Conservation (phyloP, 2,888 invertebrate genomes). For the Melinaea marsaeus region DNA sequence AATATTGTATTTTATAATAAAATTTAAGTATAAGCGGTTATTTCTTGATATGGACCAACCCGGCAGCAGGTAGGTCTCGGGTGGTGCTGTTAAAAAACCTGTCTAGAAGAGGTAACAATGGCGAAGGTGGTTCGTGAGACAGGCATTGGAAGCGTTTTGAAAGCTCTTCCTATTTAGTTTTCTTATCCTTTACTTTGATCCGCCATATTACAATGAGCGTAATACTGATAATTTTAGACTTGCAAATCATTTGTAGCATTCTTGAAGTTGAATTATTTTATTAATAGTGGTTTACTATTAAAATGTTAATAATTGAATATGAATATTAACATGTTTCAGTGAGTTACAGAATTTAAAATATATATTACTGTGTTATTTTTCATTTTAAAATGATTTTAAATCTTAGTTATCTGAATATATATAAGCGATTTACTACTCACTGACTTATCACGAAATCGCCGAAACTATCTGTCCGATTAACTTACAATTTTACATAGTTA, state of each 20-base stretch:
- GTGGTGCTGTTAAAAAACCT: slow-evolving; percentile 48
- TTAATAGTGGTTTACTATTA: no score
- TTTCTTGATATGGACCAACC: slow-evolving; percentile 33
- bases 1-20: neutral
- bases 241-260: neutral
- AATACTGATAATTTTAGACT: slow-evolving; percentile 10
- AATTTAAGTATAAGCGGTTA: slow-evolving; percentile 16
- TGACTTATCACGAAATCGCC: no score
- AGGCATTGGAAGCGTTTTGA: slow-evolving; percentile 39
- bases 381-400: no score
- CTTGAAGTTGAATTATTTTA: neutral
- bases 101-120: slow-evolving; percentile 60
- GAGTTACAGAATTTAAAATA: no score
- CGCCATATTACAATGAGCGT: neutral
- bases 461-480: no score
- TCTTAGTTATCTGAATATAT: no score
- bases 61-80: slow-evolving; percentile 38
- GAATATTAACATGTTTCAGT: no score
- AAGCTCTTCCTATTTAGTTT: slow-evolving; percentile 46
- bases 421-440: no score
- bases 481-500: no score
- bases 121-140: slow-evolving; percentile 48
- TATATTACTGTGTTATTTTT: no score
- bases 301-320: no score
- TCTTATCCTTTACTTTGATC: slow-evolving; percentile 35